These are phyloP conservation scores for Takifugu rubripes DNA, from an alignment of 2,797 vertebrate species.

Conservation along the genomic window DNA sequence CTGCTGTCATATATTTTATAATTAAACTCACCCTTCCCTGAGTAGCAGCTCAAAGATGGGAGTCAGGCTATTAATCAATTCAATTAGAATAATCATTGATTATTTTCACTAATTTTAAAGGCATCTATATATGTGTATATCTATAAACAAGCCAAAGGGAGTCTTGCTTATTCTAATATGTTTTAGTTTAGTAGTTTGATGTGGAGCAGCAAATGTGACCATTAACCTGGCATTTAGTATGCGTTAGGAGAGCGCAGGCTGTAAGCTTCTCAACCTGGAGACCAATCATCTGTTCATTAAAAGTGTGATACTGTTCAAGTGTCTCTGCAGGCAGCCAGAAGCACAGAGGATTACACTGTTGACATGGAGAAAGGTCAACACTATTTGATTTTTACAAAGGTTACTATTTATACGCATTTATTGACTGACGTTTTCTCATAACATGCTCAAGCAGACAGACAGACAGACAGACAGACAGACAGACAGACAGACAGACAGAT, in stretches of 20 bases:
- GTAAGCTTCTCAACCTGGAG: slow-evolving; percentile 53
- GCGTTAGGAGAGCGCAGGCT: slow-evolving; percentile 52
- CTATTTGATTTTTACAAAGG: slow-evolving; percentile 72
- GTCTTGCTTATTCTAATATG: background rate
- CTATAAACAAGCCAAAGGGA: slow-evolving; percentile 9
- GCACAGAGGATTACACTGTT: slow-evolving; percentile 56
- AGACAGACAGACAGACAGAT: too few relatives aligned
- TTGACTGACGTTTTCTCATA: slow-evolving; percentile 54
- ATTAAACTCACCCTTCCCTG: slow-evolving; percentile 9
- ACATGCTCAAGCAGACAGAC: slow-evolving; percentile 10
- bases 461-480: background rate
- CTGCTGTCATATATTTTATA: slow-evolving; percentile 31
- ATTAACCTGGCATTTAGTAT: slow-evolving; percentile 67
- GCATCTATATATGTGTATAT: background rate
- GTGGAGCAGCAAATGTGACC: slow-evolving; percentile 42
- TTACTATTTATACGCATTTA: slow-evolving; percentile 68
- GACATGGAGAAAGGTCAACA: slow-evolving; percentile 66
- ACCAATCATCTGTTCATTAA: slow-evolving; percentile 67
- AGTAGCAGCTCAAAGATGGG: slow-evolving; percentile 3
- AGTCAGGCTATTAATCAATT: slow-evolving; percentile 10
- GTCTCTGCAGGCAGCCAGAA: slow-evolving; percentile 43
- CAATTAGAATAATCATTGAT: slow-evolving; percentile 16
- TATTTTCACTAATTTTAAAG: background rate
- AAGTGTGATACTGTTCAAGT: slow-evolving; percentile 48
- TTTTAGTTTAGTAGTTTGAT: slow-evolving; percentile 20